A percentile compares a stretch with the other conserved stretches of the same genome.
Evolutionary conservation across 2,113 vertebrate species (phyloP).

Genomic region (Donacobius atricapilla): DNA sequence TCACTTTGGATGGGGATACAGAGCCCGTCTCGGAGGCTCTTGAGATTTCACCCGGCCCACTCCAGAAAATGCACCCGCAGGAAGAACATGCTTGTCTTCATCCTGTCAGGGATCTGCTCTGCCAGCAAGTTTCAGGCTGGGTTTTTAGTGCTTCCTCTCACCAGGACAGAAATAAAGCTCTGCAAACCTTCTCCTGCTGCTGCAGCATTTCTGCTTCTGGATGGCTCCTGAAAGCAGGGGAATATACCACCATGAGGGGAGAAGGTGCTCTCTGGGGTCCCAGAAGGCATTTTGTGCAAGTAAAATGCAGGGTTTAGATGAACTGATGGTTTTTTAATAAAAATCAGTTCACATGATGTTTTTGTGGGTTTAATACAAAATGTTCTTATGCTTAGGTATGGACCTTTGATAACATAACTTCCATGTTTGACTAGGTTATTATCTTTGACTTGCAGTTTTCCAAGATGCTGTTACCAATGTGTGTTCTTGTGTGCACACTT

Average conservation of each 20-base stretch:
- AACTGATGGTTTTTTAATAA: not conserved
- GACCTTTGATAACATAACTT: not conserved
- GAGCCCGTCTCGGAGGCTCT: not conserved
- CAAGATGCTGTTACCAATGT: not conserved
- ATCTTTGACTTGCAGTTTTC: not conserved
- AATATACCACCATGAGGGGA: accelerated
- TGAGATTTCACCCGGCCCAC: not conserved
- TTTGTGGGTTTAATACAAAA: not conserved
- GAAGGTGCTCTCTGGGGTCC: not conserved
- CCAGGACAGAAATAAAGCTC: not conserved
- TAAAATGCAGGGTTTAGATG: not conserved
- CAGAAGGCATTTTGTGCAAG: not conserved
- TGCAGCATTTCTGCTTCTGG: not conserved
- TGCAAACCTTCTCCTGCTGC: not conserved
- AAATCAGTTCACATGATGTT: not conserved
- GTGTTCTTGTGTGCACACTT: not conserved
- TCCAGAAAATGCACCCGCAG: not conserved
- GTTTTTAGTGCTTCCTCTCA: not conserved
- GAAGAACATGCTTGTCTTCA: accelerated
- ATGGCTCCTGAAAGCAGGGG: not conserved
- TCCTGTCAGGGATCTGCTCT: not conserved
- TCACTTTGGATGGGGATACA: too few species aligned
- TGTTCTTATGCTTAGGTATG: not conserved
- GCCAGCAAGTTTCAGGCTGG: not conserved
- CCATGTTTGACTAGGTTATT: not conserved